These are phyloP conservation scores for Loxodonta africana DNA, from an alignment of 2,113 vertebrate genomes.

Conservation along the genomic window DNA sequence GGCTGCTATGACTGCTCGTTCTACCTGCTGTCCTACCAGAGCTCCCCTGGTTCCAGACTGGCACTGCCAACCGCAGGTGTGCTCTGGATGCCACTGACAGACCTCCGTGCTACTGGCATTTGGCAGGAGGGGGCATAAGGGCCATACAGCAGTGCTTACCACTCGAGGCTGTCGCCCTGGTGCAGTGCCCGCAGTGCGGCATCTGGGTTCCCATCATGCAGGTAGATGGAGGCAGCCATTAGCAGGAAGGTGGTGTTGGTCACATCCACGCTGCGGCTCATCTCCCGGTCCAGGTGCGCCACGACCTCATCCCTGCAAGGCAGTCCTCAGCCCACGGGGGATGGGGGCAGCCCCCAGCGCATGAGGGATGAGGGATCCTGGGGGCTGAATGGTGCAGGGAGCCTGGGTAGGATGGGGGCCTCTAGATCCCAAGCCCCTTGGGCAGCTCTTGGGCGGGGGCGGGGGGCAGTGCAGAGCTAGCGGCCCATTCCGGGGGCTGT, in stretches of 20 bases:
- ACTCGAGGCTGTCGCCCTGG: slow-evolving; percentile 97
- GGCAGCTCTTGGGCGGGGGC: neutral
- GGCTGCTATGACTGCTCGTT: too few relatives aligned
- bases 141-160: slow-evolving; percentile 84
- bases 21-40: neutral
- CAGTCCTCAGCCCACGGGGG: accelerated
- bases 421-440: neutral
- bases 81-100: too few relatives aligned
- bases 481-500: neutral
- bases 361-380: neutral
- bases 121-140: too few relatives aligned
- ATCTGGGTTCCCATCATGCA: slow-evolving; percentile 93
- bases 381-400: neutral
- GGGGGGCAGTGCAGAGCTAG: neutral
- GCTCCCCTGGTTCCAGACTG: neutral
- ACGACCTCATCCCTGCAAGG: slow-evolving; percentile 91
- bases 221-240: slow-evolving; percentile 96
- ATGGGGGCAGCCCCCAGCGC: too few relatives aligned
- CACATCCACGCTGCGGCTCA: slow-evolving; percentile 94
- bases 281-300: slow-evolving; percentile 94
- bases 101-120: too few relatives aligned
- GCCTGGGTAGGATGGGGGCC: neutral
- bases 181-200: slow-evolving; percentile 94
- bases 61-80: neutral
- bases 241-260: slow-evolving; percentile 95